Conservation (phyloP, 2,113 vertebrate genomes). For the Silurus asotus region DNA sequence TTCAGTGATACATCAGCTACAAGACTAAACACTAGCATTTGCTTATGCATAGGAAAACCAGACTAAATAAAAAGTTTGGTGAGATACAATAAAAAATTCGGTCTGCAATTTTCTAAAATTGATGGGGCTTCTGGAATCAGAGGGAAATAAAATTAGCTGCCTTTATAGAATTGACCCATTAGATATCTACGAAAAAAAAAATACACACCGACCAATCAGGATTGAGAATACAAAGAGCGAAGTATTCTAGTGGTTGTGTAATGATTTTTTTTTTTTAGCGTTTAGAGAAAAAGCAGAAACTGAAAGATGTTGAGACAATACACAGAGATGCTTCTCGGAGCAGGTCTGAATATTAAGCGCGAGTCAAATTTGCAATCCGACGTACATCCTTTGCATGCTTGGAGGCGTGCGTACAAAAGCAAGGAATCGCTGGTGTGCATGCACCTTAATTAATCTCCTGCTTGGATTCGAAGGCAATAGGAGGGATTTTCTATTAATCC, state of each 20-base stretch:
- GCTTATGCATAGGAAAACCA: too few species aligned
- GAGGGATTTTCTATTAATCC: conserved; percentile 43
- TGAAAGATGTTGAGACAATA: not conserved
- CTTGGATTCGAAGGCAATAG: conserved; percentile 30
- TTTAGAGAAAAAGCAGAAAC: not conserved
- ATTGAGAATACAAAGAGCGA: not conserved
- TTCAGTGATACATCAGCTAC: not conserved
- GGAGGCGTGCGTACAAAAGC: conserved; percentile 46
- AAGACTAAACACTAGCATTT: not conserved
- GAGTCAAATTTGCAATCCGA: conserved; percentile 2
- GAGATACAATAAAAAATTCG: not conserved
- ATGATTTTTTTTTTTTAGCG: not conserved
- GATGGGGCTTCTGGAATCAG: not conserved
- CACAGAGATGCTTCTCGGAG: not conserved
- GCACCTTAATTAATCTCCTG: conserved; percentile 46
- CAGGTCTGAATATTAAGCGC: conserved; percentile 8
- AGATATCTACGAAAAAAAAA: too few species aligned
- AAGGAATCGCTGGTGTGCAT: conserved; percentile 45
- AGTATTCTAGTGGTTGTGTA: not conserved
- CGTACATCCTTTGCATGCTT: conserved; percentile 53
- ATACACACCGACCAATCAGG: not conserved
- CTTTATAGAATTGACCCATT: too few species aligned
- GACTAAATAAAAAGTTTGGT: not conserved
- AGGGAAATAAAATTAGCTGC: not conserved
- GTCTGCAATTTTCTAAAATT: not conserved